These are phyloP conservation scores for Trichonephila clavipes DNA, from an alignment of 1,140 invertebrate species.

Conservation along the genomic window DNA sequence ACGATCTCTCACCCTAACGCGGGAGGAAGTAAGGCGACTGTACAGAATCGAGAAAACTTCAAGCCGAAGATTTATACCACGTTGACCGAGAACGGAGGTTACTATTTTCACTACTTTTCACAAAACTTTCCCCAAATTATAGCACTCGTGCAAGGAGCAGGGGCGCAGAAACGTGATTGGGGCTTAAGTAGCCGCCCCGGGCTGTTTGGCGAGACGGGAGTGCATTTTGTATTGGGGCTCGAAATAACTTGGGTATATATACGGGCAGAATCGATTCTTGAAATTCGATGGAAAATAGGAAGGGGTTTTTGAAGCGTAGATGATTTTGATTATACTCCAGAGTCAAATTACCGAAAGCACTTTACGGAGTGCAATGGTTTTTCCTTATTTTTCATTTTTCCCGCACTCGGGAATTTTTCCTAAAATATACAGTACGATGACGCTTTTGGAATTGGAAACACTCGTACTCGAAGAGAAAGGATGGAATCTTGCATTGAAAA, in stretches of 20 bases:
- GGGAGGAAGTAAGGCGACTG: not conserved
- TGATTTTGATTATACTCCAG: constrained; percentile 28
- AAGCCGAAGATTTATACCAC: not conserved
- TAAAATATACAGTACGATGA: not conserved
- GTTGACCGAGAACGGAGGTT: constrained; percentile 37
- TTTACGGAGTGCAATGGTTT: not conserved
- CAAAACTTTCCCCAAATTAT: constrained; percentile 40
- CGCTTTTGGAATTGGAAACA: not conserved
- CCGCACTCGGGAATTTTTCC: not conserved
- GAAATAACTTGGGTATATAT: constrained; percentile 36
- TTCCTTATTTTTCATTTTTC: not conserved
- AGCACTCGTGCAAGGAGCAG: not conserved
- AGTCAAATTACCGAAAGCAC: constrained; percentile 34
- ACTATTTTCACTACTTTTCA: constrained; percentile 59
- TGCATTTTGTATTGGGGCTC: constrained; percentile 40
- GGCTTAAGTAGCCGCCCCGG: constrained; percentile 43
- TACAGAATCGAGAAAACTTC: not conserved
- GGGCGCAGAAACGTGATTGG: constrained; percentile 41
- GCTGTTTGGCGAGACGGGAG: not conserved
- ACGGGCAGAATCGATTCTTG: constrained; percentile 10
- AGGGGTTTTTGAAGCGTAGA: constrained; percentile 39
- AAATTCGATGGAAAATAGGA: constrained; percentile 28
- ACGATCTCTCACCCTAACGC: too few species aligned
- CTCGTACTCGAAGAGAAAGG: not conserved
- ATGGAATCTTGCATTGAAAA: not conserved